These are phyloP conservation scores for Pleuronectes platessa DNA, from an alignment of 2,113 vertebrate genomes.

Conservation along the genomic window DNA sequence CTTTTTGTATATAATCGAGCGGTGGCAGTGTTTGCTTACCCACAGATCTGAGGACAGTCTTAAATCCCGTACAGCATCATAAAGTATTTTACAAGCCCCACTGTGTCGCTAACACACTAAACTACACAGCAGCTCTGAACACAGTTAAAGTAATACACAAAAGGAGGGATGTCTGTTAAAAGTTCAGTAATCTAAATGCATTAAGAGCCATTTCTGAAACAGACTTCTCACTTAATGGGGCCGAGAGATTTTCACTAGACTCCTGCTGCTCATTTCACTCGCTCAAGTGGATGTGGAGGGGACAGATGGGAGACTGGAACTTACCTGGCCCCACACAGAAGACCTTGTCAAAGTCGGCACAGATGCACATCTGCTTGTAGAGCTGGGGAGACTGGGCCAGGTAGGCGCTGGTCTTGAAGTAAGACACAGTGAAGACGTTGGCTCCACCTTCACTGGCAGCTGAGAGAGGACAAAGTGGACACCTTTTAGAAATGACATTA, in stretches of 20 bases:
- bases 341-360: conserved; percentile 98
- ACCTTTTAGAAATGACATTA: neutral
- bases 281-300: neutral
- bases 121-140: conserved; percentile 13
- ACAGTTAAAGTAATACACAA: conserved; percentile 31
- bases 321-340: conserved; percentile 98
- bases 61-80: conserved; percentile 27
- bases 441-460: conserved; percentile 99
- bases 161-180: conserved; percentile 43
- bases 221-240: conserved; percentile 30
- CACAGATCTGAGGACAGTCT: conserved; percentile 2
- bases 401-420: conserved; percentile 98
- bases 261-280: conserved; percentile 13
- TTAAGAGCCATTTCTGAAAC: conserved; percentile 44
- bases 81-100: conserved; percentile 54
- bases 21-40: conserved; percentile 59
- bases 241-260: conserved; percentile 22
- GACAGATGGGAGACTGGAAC: conserved; percentile 29
- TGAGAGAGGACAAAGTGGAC: conserved; percentile 69
- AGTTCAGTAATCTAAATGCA: conserved; percentile 42
- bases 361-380: conserved; percentile 99
- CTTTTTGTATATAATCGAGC: conserved; percentile 16
- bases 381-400: conserved; percentile 98
- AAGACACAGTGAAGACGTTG: conserved; percentile 98
- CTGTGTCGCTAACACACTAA: conserved; percentile 41